Base-by-base conservation (phyloP, 2,113 vertebrate genomes). In the Takifugu bimaculatus region DNA sequence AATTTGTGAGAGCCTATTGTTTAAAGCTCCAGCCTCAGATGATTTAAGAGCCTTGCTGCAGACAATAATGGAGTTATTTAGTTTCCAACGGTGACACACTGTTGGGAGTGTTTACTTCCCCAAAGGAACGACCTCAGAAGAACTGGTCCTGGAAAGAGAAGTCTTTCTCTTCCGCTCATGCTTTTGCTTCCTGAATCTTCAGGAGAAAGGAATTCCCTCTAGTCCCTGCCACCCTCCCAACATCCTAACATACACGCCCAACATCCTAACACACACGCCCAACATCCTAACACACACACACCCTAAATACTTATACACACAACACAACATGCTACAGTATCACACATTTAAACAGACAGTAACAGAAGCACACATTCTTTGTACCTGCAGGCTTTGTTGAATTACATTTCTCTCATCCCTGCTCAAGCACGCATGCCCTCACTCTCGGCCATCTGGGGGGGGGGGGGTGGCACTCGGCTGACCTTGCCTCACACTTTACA, bases 201-300 rank as follows among this genome's bases (percentile, higher is more conserved):
- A 67, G 64, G 62, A 79, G 80, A 78, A 79, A 86, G 75, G 77
- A 87, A 82, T 87, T 88, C 81, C 80, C 76, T 83, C 75, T 72
- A 63, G 68, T 26, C 9, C 1, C 70, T 54, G 54, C 71, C 67
- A 68, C 68, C 74, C 74, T 68, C 69, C 77, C 74, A 27, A 71
- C 76, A 77, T 76, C 63, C 68, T 58, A 76, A 75, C 28, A 44
- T 58, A 43, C 63, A 49, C 39, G 44, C 50, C 2, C 20, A 53
- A 5, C 29, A 28, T 29, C n/a, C n/a, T n/a, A n/a, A n/a, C n/a
- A n/a, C n/a, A n/a, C n/a, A n/a, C n/a, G n/a, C n/a, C n/a, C n/a
- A n/a, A n/a, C n/a, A n/a, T n/a, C 13, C 6, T 20, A 10, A 52
- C 12, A 28, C 26, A 52, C 25, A 27, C 25, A 52, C 7, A 11